Evolutionary conservation across 2,888 invertebrate species (phyloP).

Genomic region (Trichogramma dendrolimi): DNA sequence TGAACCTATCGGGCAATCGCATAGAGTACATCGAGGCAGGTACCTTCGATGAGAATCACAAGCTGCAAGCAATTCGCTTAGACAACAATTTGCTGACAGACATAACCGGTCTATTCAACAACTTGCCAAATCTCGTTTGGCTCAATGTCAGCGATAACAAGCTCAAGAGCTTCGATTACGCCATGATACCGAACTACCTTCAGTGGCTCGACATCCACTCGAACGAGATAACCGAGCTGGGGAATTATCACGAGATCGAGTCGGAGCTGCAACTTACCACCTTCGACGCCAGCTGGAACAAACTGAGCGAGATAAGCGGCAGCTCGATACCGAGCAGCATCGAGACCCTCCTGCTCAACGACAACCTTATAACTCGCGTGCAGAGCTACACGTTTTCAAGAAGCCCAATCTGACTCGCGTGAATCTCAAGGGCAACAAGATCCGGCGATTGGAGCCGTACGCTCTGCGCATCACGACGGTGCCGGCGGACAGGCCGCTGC

Average conservation of each 20-base stretch:
- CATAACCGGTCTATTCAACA: constrained; percentile 74
- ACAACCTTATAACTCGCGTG: constrained; percentile 77
- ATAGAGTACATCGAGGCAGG: constrained; percentile 75
- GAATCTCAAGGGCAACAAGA: constrained; percentile 76
- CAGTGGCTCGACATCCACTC: constrained; percentile 83
- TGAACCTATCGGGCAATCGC: constrained; percentile 80
- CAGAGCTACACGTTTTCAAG: constrained; percentile 84
- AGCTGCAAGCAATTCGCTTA: constrained; percentile 74
- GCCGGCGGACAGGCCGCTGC: constrained; percentile 66
- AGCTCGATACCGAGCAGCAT: constrained; percentile 80
- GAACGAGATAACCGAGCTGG: constrained; percentile 77
- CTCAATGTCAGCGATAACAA: constrained; percentile 82
- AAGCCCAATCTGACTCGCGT: constrained; percentile 79
- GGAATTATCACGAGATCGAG: constrained; percentile 81
- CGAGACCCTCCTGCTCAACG: constrained; percentile 72
- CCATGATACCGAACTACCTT: constrained; percentile 76
- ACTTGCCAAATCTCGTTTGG: constrained; percentile 78
- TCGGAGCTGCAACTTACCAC: constrained; percentile 73
- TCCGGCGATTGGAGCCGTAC: constrained; percentile 71
- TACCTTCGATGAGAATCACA: constrained; percentile 71
- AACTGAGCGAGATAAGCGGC: constrained; percentile 74
- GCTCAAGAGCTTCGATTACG: constrained; percentile 79
- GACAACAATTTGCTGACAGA: constrained; percentile 78
- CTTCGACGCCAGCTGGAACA: constrained; percentile 79
- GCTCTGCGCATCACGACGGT: constrained; percentile 73